Conservation (phyloP, 2,113 vertebrate species). For the Petrocephalus microphthalmus region DNA sequence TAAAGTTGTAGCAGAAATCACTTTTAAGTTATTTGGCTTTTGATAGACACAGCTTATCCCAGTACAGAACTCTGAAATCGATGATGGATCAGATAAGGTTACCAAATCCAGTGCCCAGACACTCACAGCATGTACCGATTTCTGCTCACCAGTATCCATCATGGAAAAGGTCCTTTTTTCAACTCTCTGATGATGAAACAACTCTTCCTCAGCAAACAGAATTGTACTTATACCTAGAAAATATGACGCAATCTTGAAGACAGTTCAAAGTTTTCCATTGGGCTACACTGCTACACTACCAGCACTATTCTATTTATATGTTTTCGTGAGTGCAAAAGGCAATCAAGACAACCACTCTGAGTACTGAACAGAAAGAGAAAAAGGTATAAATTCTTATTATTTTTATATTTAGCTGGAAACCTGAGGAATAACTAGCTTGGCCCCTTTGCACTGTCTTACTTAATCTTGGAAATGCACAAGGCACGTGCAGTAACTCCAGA, state of each 20-base stretch:
- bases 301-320: neutral
- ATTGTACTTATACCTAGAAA: neutral
- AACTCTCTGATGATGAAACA: neutral
- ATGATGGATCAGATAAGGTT: neutral
- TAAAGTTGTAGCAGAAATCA: neutral
- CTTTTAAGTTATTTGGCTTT: neutral
- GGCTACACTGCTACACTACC: neutral
- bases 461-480: neutral
- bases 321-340: neutral
- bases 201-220: neutral
- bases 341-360: neutral
- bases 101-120: neutral
- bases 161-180: neutral
- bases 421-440: neutral
- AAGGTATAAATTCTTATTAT: neutral
- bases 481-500: neutral
- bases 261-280: neutral
- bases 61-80: neutral
- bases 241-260: neutral
- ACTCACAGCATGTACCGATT: neutral
- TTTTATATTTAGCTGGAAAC: neutral
- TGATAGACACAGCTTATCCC: neutral
- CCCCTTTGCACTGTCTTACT: neutral
- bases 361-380: neutral
- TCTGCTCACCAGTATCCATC: neutral